Conservation (phyloP, 2,113 vertebrate genomes). For the Phrynosoma platyrhinos region DNA sequence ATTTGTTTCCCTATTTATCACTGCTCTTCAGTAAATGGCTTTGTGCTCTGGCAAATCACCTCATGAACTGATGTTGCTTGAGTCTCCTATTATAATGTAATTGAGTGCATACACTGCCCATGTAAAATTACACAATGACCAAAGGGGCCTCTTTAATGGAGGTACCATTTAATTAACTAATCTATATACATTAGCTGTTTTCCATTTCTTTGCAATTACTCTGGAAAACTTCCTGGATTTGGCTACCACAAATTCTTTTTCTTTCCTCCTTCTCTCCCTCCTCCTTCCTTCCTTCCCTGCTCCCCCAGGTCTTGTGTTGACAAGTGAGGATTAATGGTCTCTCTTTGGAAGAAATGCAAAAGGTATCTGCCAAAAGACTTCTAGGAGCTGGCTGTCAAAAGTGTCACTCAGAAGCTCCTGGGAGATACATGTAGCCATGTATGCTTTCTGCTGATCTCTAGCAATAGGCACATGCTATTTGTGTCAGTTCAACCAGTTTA, state of each 20-base stretch:
- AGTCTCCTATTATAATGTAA: background rate
- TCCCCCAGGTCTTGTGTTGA: constrained; percentile 4
- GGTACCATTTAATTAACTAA: background rate
- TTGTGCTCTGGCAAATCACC: background rate
- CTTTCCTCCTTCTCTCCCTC: background rate
- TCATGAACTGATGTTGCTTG: no score
- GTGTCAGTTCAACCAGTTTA: background rate
- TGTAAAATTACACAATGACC: background rate
- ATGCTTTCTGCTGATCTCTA: background rate
- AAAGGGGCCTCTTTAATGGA: background rate
- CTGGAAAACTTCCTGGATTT: constrained; percentile 9
- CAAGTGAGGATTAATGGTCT: constrained; percentile 20
- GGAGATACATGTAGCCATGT: background rate
- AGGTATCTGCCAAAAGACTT: constrained; percentile 28
- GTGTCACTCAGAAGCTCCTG: constrained; percentile 1
- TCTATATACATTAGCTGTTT: background rate
- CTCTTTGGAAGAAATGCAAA: constrained; percentile 43
- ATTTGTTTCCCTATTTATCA: background rate
- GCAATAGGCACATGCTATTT: background rate
- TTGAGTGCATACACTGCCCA: background rate
- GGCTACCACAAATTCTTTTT: background rate
- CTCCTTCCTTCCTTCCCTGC: background rate
- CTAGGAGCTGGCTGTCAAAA: constrained; percentile 23
- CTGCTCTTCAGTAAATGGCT: background rate
- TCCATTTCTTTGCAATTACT: constrained; percentile 5